Evolutionary conservation across 2,797 vertebrate species (phyloP), one percentile per base, ranked within the genome.

Genomic region (Pipistrellus pygmaeus): DNA sequence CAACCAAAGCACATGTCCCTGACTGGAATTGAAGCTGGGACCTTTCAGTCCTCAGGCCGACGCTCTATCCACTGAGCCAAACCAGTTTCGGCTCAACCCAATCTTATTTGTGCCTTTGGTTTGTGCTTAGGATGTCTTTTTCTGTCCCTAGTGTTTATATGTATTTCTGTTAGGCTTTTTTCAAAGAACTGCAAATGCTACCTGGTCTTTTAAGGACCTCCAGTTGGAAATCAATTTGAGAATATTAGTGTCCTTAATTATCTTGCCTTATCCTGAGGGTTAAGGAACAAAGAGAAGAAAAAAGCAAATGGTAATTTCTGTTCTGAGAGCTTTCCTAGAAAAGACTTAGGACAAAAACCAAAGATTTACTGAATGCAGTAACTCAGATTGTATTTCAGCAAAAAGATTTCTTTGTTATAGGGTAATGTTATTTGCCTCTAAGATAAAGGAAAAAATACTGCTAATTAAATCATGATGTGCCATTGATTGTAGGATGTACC

Each of bases 181-280:
- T 51, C 23, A 82, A 73, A 93, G 23, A 38, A 46, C 57, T 82
- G 17, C n/a, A 88, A 6, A 35, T 75, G 35, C 72, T 81, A 66
- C 27, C 20, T 91, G 60, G 14, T 44, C 71, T 84, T 91, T 91
- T 84, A n/a, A 69, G 30, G 21, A 68, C 21, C 30, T 77, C 48
- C 68, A 30, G 27, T 66, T 83, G 32, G 46, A 75, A 76, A 44
- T 85, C 35, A 27, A 27, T 55, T 73, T 73, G 78, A 68, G 30
- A 55, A 38, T 91, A 57, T 85, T 85, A 68, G 15, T 77, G 17
- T 69, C 81, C 72, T 91, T 68, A 68, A 55, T 35, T 83, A 73
- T 12, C 44, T 82, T 73, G 32, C 13, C 62, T 84, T 91, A 51
- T 53, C 35, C 10, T 57, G 23, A 66, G 62, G 25, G 12, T 91